These are phyloP conservation scores for Diadumene lineata DNA, from an alignment of 92 coral and sea anemone species.

Conservation along the genomic window DNA sequence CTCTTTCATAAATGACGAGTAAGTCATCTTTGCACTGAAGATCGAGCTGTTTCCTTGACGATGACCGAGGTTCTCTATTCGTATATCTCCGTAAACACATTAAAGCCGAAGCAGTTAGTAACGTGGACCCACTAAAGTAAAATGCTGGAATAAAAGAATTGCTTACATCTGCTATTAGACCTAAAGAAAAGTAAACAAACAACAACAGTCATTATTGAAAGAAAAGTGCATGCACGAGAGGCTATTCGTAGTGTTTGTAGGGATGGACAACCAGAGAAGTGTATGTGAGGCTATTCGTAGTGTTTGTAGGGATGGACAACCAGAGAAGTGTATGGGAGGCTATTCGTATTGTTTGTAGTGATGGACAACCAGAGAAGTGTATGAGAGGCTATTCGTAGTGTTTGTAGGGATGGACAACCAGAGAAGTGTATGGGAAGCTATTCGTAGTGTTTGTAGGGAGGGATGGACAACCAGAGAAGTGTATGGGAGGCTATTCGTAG, in stretches of 20 bases:
- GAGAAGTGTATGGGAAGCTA: not conserved
- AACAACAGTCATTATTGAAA: not conserved
- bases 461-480: not conserved
- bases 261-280: not conserved
- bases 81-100: slow-evolving; percentile 26
- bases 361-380: not conserved
- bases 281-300: not conserved
- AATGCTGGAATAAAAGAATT: slow-evolving; percentile 33
- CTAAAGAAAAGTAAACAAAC: not conserved
- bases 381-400: not conserved
- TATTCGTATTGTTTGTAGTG: not conserved
- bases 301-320: not conserved
- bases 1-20: too few relatives aligned
- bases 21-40: too few relatives aligned
- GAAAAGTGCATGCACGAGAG: not conserved
- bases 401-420: not conserved
- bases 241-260: not conserved
- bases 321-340: not conserved
- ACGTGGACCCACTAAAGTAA: slow-evolving; percentile 21
- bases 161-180: slow-evolving; percentile 30
- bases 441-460: not conserved
- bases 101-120: slow-evolving; percentile 20
- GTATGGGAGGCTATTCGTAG: not conserved
- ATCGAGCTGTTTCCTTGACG: too few relatives aligned
- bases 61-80: too few relatives aligned